A percentile compares a stretch with the other conserved stretches of the same genome.
These are phyloP conservation scores for Macrosteles quadrilineatus DNA, from an alignment of 1,140 invertebrate genomes.

Conservation along the genomic window DNA sequence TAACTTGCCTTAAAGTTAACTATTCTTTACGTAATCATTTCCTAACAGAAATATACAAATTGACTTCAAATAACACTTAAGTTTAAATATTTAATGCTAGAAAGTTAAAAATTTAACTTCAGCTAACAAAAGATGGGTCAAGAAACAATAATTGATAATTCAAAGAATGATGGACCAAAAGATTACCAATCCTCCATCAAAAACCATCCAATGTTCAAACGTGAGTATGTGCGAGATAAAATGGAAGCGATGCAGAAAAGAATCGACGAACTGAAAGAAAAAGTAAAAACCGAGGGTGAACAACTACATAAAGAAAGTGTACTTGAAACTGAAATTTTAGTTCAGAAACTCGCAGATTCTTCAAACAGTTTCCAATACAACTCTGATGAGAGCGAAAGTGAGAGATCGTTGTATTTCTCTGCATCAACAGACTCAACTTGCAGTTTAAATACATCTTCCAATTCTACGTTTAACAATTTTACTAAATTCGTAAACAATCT, in stretches of 20 bases:
- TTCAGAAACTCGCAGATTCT: background rate
- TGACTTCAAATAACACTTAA: too few species aligned
- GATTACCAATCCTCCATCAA: background rate
- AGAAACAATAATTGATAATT: background rate
- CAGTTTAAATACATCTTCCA: background rate
- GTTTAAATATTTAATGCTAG: too few species aligned
- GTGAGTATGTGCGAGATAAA: background rate
- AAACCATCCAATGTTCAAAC: background rate
- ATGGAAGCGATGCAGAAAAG: conserved; percentile 24
- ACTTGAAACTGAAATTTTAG: background rate
- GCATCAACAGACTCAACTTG: background rate
- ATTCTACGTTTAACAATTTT: background rate
- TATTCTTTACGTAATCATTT: too few species aligned
- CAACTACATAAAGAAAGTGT: background rate
- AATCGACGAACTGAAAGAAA: conserved; percentile 18
- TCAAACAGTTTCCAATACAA: too few species aligned
- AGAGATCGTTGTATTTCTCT: conserved; percentile 7
- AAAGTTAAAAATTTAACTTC: too few species aligned
- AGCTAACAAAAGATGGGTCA: background rate
- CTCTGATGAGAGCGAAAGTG: background rate
- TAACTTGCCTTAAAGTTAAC: too few species aligned
- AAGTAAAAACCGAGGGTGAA: background rate
- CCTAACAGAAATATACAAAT: too few species aligned
- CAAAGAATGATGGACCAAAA: background rate
- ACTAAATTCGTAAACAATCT: conserved; percentile 7